Conservation (phyloP, 2,888 invertebrate species). For the Bembecia ichneumoniformis region DNA sequence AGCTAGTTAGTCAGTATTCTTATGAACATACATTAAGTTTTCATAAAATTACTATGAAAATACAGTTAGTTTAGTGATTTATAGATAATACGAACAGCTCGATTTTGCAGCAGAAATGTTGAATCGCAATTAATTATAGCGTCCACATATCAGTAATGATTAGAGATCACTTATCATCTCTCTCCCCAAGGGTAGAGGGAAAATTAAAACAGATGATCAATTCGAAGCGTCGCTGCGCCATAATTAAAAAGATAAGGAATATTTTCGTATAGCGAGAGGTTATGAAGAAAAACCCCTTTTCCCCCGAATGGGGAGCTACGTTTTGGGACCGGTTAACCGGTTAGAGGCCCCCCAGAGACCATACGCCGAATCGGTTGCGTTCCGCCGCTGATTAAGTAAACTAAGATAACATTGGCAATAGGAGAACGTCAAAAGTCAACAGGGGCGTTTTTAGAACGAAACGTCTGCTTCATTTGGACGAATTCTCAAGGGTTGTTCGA, state of each 20-base stretch:
- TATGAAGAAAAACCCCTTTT: constrained; percentile 55
- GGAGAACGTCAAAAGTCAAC: constrained; percentile 66
- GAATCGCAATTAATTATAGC: background rate
- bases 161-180: constrained; percentile 23
- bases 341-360: constrained; percentile 58
- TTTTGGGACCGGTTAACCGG: constrained; percentile 51
- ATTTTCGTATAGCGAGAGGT: constrained; percentile 47
- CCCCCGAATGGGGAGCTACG: constrained; percentile 22
- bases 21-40: too few species aligned
- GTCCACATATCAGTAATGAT: constrained; percentile 15
- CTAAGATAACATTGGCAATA: constrained; percentile 67
- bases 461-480: constrained; percentile 64
- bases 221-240: constrained; percentile 50
- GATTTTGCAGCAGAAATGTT: too few species aligned
- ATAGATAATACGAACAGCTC: too few species aligned
- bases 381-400: constrained; percentile 67
- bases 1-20: too few species aligned
- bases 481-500: constrained; percentile 60
- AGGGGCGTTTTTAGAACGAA: constrained; percentile 51
- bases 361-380: constrained; percentile 48
- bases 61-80: too few species aligned
- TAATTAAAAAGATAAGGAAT: constrained; percentile 73
- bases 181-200: constrained; percentile 41
- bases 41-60: too few species aligned
- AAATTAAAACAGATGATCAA: constrained; percentile 70